A percentile compares a stretch with the other conserved stretches of the same genome.
phyloP scores from a whole-genome alignment of 2,797 vertebrate species.

The Chromobotia macracanthus region DNA sequence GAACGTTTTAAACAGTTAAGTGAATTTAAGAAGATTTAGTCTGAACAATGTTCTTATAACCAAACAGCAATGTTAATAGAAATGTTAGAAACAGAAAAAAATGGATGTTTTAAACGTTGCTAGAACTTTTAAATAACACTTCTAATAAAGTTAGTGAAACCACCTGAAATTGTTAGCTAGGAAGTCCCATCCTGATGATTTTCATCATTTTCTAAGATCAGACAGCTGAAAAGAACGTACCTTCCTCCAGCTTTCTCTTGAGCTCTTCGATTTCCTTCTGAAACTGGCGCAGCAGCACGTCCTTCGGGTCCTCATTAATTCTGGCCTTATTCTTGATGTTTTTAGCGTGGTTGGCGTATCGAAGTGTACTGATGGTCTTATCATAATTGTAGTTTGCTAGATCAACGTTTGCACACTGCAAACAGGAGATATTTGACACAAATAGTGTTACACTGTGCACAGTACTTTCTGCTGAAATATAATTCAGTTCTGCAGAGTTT shows the following conservation, averaged over 20 bases:
- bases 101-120: too few relatives aligned
- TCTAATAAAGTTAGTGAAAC: too few relatives aligned
- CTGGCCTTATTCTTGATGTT: conserved; percentile 99
- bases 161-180: too few relatives aligned
- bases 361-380: conserved; percentile 96
- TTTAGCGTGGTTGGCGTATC: conserved; percentile 97
- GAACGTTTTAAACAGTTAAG: too few relatives aligned
- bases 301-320: conserved; percentile 98
- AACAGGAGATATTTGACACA: not conserved
- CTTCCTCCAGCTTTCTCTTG: conserved; percentile 96
- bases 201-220: not conserved
- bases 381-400: conserved; percentile 99
- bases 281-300: conserved; percentile 93
- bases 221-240: conserved; percentile 64
- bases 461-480: too few relatives aligned
- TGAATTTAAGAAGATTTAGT: not conserved
- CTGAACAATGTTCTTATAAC: too few relatives aligned
- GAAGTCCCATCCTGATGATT: not conserved
- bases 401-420: conserved; percentile 96
- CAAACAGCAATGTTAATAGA: too few relatives aligned
- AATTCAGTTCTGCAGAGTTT: not conserved
- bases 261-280: conserved; percentile 99
- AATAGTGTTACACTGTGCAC: too few relatives aligned
- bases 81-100: too few relatives aligned
- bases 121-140: too few relatives aligned